A percentile compares a stretch with the other conserved stretches of the same genome.
Conservation (phyloP, 2,888 invertebrate genomes). For the Eulithis prunata region DNA sequence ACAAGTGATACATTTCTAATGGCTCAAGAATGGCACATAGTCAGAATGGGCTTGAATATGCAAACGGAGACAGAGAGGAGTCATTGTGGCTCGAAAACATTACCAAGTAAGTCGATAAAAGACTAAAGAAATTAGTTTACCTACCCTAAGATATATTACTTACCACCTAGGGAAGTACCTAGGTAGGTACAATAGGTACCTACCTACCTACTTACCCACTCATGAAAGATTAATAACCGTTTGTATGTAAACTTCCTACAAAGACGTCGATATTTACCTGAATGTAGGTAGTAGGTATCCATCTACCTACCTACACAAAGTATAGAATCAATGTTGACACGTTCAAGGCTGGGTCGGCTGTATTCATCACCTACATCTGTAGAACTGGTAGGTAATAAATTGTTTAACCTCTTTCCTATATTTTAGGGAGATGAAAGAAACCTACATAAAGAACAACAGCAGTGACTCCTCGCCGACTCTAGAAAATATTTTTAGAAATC, state of each 20-base stretch:
- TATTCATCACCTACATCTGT: too few relatives aligned
- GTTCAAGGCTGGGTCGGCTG: conserved; percentile 50
- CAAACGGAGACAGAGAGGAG: conserved; percentile 61
- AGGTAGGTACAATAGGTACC: too few relatives aligned
- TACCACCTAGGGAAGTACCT: too few relatives aligned
- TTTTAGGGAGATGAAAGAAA: conserved; percentile 77
- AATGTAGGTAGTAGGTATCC: conserved; percentile 1
- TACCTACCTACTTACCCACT: too few relatives aligned
- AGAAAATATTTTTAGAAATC: conserved; percentile 50
- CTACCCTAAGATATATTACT: too few relatives aligned
- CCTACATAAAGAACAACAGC: conserved; percentile 64
- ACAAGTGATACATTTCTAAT: conserved; percentile 56
- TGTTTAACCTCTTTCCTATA: conserved; percentile 6
- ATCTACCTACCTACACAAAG: too few relatives aligned
- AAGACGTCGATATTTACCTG: conserved; percentile 47
- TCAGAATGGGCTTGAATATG: conserved; percentile 65
- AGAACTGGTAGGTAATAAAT: too few relatives aligned
- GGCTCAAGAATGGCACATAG: conserved; percentile 75
- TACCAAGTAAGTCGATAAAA: conserved; percentile 64
- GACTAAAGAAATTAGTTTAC: too few relatives aligned
- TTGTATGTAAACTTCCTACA: not conserved
- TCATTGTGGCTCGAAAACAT: conserved; percentile 77
- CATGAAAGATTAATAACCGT: conserved; percentile 50
- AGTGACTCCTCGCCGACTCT: conserved; percentile 52
- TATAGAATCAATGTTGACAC: too few relatives aligned